These are phyloP conservation scores for Euphonia xanthogaster DNA, from an alignment of 2,797 vertebrate species.

Conservation along the genomic window DNA sequence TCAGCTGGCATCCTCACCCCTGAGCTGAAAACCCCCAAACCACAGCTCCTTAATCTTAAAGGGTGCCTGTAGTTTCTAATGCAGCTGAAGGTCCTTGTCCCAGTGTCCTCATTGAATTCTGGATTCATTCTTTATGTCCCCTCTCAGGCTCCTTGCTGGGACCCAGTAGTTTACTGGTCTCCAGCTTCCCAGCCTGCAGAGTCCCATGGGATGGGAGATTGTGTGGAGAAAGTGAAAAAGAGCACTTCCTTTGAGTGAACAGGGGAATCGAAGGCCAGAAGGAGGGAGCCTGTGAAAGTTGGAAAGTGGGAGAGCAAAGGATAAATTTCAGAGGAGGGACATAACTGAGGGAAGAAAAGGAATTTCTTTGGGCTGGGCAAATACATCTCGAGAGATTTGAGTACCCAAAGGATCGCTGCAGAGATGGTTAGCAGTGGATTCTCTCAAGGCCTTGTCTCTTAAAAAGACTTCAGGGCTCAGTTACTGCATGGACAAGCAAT, in stretches of 20 bases:
- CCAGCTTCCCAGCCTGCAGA: background rate
- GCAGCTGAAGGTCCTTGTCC: background rate
- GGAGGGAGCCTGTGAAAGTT: background rate
- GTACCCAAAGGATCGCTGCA: background rate
- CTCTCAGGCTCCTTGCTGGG: background rate
- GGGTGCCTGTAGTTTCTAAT: background rate
- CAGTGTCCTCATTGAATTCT: background rate
- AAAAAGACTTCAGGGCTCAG: background rate
- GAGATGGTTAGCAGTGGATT: background rate
- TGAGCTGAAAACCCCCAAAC: background rate
- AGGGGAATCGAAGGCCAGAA: background rate
- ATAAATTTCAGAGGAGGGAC: background rate
- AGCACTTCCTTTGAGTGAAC: conserved; percentile 3
- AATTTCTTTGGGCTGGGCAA: background rate
- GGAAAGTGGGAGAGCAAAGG: background rate
- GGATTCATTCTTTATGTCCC: background rate
- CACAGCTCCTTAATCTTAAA: background rate
- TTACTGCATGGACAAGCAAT: background rate
- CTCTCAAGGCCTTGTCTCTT: background rate
- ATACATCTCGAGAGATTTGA: background rate
- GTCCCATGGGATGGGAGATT: background rate
- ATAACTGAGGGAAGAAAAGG: background rate
- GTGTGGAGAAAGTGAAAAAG: background rate
- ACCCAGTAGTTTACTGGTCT: background rate
- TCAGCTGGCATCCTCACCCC: background rate